Percentiles rank a stretch among this genome's conserved stretches.
Evolutionary conservation across 2,888 invertebrate species (phyloP).

Genomic region (Villa cingulata): DNA sequence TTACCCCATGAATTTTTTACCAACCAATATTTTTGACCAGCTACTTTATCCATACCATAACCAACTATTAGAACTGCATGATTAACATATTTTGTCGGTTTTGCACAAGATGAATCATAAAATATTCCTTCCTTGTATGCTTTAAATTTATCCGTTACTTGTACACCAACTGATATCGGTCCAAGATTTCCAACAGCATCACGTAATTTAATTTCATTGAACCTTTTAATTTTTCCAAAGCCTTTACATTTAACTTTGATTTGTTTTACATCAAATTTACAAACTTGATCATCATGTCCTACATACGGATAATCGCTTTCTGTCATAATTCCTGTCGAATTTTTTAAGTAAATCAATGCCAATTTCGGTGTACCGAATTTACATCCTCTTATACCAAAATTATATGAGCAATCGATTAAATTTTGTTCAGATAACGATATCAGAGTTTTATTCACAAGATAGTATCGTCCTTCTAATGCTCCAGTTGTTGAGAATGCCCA

Average conservation of each 20-base stretch:
- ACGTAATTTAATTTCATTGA: slow-evolving; percentile 46
- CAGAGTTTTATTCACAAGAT: not conserved
- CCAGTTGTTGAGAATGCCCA: not conserved
- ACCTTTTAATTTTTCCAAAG: slow-evolving; percentile 28
- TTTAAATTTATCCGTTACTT: slow-evolving; percentile 62
- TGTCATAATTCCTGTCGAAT: slow-evolving; percentile 69
- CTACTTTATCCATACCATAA: not conserved
- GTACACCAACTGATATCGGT: slow-evolving; percentile 69
- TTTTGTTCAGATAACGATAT: slow-evolving; percentile 1
- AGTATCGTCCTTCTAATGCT: not conserved
- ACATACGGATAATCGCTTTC: slow-evolving; percentile 71
- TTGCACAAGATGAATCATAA: slow-evolving; percentile 33
- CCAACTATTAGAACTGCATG: slow-evolving; percentile 42
- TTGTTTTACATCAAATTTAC: slow-evolving; percentile 29
- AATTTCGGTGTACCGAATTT: slow-evolving; percentile 22
- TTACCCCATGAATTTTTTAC: slow-evolving; percentile 1
- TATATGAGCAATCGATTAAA: not conserved
- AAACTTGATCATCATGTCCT: slow-evolving; percentile 10
- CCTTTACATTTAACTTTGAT: slow-evolving; percentile 25
- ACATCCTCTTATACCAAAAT: not conserved
- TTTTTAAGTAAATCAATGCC: slow-evolving; percentile 62
- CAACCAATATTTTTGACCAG: not conserved
- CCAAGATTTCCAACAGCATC: slow-evolving; percentile 66
- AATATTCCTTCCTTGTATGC: slow-evolving; percentile 56
- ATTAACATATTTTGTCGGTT: slow-evolving; percentile 41